Percentiles rank a stretch among this genome's conserved stretches.
Evolutionary conservation across 2,888 invertebrate genomes (phyloP).

Genomic region (Nasonovia ribisnigri): DNA sequence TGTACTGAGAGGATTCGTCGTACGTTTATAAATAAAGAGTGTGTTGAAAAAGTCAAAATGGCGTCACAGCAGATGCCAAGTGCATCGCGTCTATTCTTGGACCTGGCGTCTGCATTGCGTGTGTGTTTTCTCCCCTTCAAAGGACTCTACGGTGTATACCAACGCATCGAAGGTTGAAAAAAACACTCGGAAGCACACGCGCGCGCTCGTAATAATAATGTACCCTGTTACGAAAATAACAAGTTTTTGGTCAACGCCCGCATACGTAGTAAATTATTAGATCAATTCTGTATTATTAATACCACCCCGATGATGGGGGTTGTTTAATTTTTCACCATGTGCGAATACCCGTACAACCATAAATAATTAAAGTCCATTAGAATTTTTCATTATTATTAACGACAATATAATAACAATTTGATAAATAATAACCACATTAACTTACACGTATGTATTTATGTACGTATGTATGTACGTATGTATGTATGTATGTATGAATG

Average conservation of each 20-base stretch:
- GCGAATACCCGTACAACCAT: constrained; percentile 10
- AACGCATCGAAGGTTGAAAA: constrained; percentile 19
- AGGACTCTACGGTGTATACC: constrained; percentile 44
- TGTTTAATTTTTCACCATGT: constrained; percentile 42
- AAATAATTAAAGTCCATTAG: background rate
- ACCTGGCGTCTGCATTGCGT: constrained; percentile 60
- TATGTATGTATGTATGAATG: background rate
- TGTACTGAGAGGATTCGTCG: constrained; percentile 38
- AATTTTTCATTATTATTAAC: background rate
- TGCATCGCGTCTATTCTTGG: constrained; percentile 63
- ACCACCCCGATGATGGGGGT: constrained; percentile 40
- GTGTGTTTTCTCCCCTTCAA: constrained; percentile 63
- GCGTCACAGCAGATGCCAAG: constrained; percentile 64
- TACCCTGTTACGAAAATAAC: constrained; percentile 49
- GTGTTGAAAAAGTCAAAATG: constrained; percentile 65
- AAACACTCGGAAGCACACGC: background rate
- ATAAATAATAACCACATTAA: background rate
- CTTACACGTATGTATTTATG: background rate
- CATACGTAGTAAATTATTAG: constrained; percentile 12
- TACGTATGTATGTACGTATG: background rate
- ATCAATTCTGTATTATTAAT: constrained; percentile 23
- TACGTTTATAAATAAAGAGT: constrained; percentile 63
- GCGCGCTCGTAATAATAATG: background rate
- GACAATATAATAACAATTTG: constrained; percentile 8
- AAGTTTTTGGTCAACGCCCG: constrained; percentile 47